Percentiles rank a stretch among this genome's conserved stretches.
phyloP scores from a whole-genome alignment of 2,797 vertebrate species.

The Echiichthys vipera region DNA sequence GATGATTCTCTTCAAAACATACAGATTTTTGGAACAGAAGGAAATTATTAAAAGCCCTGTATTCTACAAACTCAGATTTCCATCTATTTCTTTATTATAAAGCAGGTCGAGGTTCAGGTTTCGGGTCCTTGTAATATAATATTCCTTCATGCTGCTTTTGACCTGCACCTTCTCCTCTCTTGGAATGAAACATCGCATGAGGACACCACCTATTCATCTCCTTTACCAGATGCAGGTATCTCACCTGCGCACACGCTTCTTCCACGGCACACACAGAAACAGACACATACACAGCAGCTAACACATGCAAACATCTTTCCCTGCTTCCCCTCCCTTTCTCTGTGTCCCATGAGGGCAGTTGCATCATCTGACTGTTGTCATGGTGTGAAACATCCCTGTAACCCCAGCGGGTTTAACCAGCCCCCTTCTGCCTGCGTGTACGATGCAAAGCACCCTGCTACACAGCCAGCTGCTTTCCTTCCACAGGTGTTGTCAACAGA shows the following conservation, averaged over 20 bases:
- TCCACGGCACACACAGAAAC: not conserved
- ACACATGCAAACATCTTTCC: conserved; percentile 46
- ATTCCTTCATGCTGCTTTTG: not conserved
- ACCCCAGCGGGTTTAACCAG: conserved; percentile 54
- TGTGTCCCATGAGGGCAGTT: conserved; percentile 66
- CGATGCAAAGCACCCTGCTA: conserved; percentile 54
- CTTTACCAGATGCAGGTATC: conserved; percentile 24
- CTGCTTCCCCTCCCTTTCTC: not conserved
- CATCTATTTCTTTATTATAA: no score
- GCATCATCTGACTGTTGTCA: conserved; percentile 77
- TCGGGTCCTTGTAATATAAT: no score
- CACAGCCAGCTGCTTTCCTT: conserved; percentile 69
- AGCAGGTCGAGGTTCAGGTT: no score
- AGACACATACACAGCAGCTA: conserved; percentile 13
- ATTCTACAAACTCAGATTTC: no score
- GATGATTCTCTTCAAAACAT: not conserved
- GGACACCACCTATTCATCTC: not conserved
- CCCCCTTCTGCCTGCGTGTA: conserved; percentile 38
- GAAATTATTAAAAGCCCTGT: no score
- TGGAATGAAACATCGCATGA: not conserved
- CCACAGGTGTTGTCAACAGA: conserved; percentile 74
- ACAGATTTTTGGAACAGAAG: no score
- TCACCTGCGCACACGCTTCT: not conserved
- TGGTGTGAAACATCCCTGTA: conserved; percentile 70
- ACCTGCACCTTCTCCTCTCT: not conserved